Base-by-base conservation (phyloP, 2,888 invertebrate genomes). In the Ditula angustiorana region DNA sequence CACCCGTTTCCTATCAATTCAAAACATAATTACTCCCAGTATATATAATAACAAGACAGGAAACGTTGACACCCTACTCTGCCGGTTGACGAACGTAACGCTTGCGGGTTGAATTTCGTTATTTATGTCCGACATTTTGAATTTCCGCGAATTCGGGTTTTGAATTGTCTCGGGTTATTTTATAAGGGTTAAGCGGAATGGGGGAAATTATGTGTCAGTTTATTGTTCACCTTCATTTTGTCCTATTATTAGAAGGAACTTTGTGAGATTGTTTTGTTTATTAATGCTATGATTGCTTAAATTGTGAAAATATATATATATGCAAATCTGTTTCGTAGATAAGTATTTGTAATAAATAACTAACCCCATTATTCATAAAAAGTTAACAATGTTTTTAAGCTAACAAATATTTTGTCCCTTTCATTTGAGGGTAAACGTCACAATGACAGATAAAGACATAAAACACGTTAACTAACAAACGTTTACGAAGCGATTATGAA, bases 51-150 rank as follows among this genome's bases (percentile, higher is more conserved):
- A 41, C 19, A 5, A 16, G 8, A 1, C n/a, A 5, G 11, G 2
- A 41, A 41, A 19, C 41, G 19, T 41, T 41, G 41, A 19, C 41
- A 41, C 41, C 41, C 41, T 41, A 41, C 41, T 33, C 33, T 5
- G 19, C 41, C 41, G 3, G 41, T 37, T 41, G 41, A 41, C 19
- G 41, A 41, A 13, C 33, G 19, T 19, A 19, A 19, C 19, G 19
- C 19, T 41, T 41, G 41, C 16, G 41, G 41, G 41, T 41, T 37
- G 16, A 37, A 37, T 41, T 41, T 10, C 19, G 41, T 41, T 41
- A 41, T 41, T 41, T 41, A 41, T 41, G 41, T 41, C 41, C 41
- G 41, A 41, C 41, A 41, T 41, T 41, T 41, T 41, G 41, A 41
- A 41, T 41, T 41, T 41, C 41, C 19, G 19, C 8, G 19, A 41